Conservation (phyloP, 2,113 vertebrate genomes). For the Phyllostomus discolor region DNA sequence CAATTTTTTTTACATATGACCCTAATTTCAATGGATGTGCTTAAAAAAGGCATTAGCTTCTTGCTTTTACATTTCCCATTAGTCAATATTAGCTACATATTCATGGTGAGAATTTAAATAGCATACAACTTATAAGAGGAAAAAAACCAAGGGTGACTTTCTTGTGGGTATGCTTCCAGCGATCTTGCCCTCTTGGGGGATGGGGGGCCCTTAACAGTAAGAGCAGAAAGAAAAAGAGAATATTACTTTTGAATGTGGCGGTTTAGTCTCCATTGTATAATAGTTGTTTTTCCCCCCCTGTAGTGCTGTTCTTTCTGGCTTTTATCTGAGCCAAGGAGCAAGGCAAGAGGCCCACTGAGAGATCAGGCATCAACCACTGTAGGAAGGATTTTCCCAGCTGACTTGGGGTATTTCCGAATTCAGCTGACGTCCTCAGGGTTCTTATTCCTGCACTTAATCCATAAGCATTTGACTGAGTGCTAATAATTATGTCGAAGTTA, state of each 20-base stretch:
- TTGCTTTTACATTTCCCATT: conserved; percentile 58
- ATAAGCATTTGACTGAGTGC: conserved; percentile 21
- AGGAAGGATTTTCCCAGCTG: conserved; percentile 44
- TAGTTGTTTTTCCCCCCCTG: neutral
- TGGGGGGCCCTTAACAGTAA: neutral
- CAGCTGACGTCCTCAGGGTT: conserved; percentile 48
- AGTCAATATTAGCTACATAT: conserved; percentile 67
- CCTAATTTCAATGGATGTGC: conserved; percentile 52
- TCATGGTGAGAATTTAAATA: conserved; percentile 55
- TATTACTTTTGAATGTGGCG: conserved; percentile 47
- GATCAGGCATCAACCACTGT: neutral
- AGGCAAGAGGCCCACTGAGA: conserved; percentile 53
- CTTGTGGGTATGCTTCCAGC: conserved; percentile 37
- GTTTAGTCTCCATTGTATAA: conserved; percentile 40
- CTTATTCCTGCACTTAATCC: conserved; percentile 21
- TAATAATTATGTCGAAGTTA: conserved; percentile 41
- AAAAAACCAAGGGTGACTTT: conserved; percentile 2
- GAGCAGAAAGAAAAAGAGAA: conserved; percentile 48
- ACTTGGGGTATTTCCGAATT: conserved; percentile 34
- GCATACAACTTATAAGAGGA: neutral
- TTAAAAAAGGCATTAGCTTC: neutral
- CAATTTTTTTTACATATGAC: conserved; percentile 34
- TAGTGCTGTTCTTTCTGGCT: conserved; percentile 38
- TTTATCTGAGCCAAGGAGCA: conserved; percentile 56
- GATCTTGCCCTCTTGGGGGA: conserved; percentile 18